These are phyloP conservation scores for Ellobius talpinus DNA, from an alignment of 2,113 vertebrate genomes.

Conservation along the genomic window DNA sequence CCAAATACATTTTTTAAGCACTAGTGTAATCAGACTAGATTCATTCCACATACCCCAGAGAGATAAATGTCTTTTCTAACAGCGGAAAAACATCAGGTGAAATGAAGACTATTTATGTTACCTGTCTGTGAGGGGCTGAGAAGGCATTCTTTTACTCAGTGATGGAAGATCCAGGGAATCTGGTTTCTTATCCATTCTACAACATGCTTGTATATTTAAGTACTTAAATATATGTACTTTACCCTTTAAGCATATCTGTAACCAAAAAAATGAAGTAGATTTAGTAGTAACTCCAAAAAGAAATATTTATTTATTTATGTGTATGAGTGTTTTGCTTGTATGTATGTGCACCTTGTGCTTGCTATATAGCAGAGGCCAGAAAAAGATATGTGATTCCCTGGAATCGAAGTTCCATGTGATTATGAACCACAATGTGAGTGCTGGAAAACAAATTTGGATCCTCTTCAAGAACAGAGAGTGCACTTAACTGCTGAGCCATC, in stretches of 20 bases:
- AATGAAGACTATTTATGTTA: slow-evolving; percentile 76
- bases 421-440: background rate
- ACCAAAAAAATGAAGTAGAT: slow-evolving; percentile 70
- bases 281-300: slow-evolving; percentile 51
- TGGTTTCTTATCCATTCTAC: slow-evolving; percentile 97
- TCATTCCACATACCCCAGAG: background rate
- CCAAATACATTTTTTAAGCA: slow-evolving; percentile 34
- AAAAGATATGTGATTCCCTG: background rate
- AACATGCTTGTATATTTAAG: slow-evolving; percentile 95
- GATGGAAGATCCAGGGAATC: slow-evolving; percentile 97
- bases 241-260: slow-evolving; percentile 98
- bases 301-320: background rate
- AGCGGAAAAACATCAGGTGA: background rate
- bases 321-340: background rate
- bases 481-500: background rate
- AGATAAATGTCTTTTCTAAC: slow-evolving; percentile 2
- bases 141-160: slow-evolving; percentile 93
- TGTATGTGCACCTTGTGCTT: background rate
- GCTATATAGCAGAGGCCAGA: background rate
- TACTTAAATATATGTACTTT: slow-evolving; percentile 99
- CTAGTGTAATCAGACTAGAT: background rate
- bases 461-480: background rate
- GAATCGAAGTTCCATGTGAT: background rate
- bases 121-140: slow-evolving; percentile 98
- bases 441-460: background rate